Evolutionary conservation across 2,113 vertebrate genomes (phyloP).

Genomic region (Natator depressus): DNA sequence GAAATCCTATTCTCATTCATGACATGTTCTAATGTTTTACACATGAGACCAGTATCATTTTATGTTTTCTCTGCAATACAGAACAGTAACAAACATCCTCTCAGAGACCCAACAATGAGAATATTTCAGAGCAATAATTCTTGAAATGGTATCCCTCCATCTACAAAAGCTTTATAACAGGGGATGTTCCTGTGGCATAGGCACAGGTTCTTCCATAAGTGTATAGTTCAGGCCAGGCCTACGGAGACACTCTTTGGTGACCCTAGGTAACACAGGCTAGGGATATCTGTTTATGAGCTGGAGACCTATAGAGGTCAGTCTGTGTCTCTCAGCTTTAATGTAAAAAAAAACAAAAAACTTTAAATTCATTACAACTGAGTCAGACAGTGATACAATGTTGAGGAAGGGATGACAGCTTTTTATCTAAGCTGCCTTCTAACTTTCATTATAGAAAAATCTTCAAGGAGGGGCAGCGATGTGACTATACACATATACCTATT

Average conservation of each 20-base stretch:
- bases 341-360: not conserved
- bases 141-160: not conserved
- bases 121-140: not conserved
- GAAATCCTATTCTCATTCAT: not conserved
- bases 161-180: not conserved
- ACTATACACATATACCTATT: no score
- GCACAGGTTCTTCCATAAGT: not conserved
- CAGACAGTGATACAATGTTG: not conserved
- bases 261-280: not conserved
- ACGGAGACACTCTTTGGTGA: not conserved
- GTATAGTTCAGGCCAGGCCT: not conserved
- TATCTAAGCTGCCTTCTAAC: no score
- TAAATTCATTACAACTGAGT: not conserved
- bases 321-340: not conserved
- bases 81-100: not conserved
- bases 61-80: not conserved
- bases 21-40: not conserved
- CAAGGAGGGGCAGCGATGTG: no score
- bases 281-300: not conserved
- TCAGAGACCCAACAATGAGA: not conserved
- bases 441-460: no score
- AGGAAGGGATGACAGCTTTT: no score
- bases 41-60: not conserved
- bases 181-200: no score
- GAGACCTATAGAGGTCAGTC: accelerated